These are phyloP conservation scores for Phyllotreta cruciferae DNA, from an alignment of 2,888 invertebrate species.

Conservation along the genomic window DNA sequence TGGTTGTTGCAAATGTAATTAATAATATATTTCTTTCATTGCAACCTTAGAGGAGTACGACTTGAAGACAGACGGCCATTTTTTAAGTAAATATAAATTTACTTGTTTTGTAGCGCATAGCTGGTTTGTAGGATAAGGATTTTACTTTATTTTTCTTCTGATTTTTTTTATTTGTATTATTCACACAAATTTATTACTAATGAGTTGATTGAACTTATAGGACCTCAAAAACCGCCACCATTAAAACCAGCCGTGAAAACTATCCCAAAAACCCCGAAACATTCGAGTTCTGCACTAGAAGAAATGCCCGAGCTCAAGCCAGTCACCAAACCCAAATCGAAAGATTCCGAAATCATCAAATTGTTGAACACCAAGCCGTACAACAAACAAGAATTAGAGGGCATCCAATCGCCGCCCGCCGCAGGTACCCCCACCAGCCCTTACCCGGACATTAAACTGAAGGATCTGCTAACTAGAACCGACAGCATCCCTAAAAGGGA, in stretches of 20 bases:
- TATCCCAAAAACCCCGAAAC: conserved; percentile 37
- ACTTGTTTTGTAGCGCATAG: too few relatives aligned
- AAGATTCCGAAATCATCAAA: conserved; percentile 57
- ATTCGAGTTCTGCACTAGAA: conserved; percentile 26
- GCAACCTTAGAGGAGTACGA: conserved; percentile 31
- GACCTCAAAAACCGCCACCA: conserved; percentile 35
- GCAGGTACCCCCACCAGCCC: conserved; percentile 51
- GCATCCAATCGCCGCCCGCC: conserved; percentile 46
- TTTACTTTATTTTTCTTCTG: not conserved
- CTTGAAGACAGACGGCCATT: conserved; percentile 28
- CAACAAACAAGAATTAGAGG: conserved; percentile 41
- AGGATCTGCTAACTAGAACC: conserved; percentile 55
- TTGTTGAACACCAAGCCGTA: conserved; percentile 52
- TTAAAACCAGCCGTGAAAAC: conserved; percentile 36
- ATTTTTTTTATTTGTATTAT: not conserved
- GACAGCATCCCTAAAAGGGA: conserved; percentile 55
- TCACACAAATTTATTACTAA: not conserved
- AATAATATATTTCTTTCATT: conserved; percentile 20
- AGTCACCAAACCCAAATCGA: conserved; percentile 42
- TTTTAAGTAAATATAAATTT: conserved; percentile 26
- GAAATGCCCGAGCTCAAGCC: conserved; percentile 43
- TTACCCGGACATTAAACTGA: conserved; percentile 57
- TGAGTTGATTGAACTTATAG: conserved; percentile 10
- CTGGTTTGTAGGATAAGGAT: too few relatives aligned
- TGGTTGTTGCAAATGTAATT: not conserved